Evolutionary conservation across 2,113 vertebrate genomes (phyloP), one percentile per base, ranked within the genome.

Genomic region (Excalfactoria chinensis): DNA sequence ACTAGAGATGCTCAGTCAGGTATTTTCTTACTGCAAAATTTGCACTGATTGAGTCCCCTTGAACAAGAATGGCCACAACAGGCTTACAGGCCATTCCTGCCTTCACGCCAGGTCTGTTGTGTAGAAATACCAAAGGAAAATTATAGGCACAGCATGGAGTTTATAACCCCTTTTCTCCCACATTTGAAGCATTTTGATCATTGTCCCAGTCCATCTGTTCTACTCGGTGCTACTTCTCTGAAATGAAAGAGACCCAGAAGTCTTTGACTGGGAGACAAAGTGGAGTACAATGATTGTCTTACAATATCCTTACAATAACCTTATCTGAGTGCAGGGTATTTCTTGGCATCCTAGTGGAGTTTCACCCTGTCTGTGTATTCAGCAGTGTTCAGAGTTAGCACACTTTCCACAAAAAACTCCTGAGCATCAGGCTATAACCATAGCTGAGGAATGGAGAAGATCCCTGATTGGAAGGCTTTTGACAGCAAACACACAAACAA

Each of bases 41-140:
- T 17, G 1, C 28, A 28, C 46, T 35, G 60, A 46, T 76, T 23
- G 82, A 40, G 23, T 66, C 17, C 46, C 35, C 22, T 58, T 75
- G n/a, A 66, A 66, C 1, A 2, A 10, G 4, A 80, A 53, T 11
- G 9, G 25, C 73, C 56, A 86, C 56, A 88, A 59, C 73, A 73
- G 13, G 2, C 20, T 70, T 3, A 2, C 16, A 56, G 76, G n/a
- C 19, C 62, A 15, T 32, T 72, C 23, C 66, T 25, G 6, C 73
- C 30, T 76, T 88, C 49, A 91, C 25, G 35, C 18, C 13, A 40
- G 20, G 32, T 80, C 48, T 48, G 12, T 37, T 72, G 32, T 56
- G 11, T 68, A 75, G 74, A 90, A 89, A 68, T 56, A 23, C 40
- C 62, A 60, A 59, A 35, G 73, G 64, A 90, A 48, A 79, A 40